phyloP scores from a whole-genome alignment of 2,797 vertebrate genomes.

The Okamejei kenojei region DNA sequence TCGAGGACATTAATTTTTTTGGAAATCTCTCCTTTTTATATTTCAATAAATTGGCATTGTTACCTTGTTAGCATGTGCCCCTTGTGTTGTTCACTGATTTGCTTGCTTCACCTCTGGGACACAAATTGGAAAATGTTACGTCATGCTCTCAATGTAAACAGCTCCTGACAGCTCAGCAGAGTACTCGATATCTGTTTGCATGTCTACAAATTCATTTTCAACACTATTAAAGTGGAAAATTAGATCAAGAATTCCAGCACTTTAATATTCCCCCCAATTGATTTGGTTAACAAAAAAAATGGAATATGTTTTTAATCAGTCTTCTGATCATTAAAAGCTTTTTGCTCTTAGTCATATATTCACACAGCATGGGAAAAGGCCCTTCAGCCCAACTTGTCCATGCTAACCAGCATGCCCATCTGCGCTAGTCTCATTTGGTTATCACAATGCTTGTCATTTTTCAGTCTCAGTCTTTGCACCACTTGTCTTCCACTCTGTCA shows the following conservation, averaged over 20 bases:
- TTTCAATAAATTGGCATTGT: background rate
- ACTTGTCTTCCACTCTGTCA: too few relatives aligned
- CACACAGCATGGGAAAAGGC: too few relatives aligned
- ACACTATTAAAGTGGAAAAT: conserved; percentile 23
- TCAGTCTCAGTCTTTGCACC: too few relatives aligned
- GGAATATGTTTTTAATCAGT: background rate
- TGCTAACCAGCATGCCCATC: too few relatives aligned
- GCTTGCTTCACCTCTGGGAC: background rate
- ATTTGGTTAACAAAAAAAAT: background rate
- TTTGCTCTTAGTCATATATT: background rate
- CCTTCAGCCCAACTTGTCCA: too few relatives aligned
- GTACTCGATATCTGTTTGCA: background rate
- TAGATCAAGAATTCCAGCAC: background rate
- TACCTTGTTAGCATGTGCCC: background rate
- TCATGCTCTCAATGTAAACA: background rate
- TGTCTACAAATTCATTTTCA: conserved; percentile 21
- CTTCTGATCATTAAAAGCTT: conserved; percentile 7
- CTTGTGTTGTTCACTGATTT: background rate
- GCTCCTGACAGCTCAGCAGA: background rate
- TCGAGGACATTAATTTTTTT: background rate
- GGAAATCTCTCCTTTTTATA: background rate
- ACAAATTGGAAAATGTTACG: background rate
- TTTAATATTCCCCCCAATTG: background rate
- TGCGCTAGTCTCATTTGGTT: too few relatives aligned
- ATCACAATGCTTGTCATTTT: too few relatives aligned